Evolutionary conservation across 1,140 invertebrate species (phyloP).

Genomic region (Lepidotrigona ventralis): DNA sequence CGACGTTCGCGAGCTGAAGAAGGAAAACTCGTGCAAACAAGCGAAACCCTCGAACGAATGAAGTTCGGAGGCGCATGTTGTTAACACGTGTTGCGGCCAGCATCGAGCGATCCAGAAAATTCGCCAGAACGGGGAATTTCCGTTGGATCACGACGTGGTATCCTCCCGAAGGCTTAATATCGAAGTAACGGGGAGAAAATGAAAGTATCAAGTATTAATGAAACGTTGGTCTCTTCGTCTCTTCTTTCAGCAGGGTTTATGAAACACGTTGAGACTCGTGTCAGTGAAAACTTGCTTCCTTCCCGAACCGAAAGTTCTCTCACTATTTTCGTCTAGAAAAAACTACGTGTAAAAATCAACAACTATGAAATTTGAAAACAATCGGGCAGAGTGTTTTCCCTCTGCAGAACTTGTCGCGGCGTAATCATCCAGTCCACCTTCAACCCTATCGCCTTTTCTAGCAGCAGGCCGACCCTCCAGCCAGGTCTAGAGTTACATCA

Average conservation of each 20-base stretch:
- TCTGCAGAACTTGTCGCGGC: not conserved
- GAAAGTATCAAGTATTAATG: slow-evolving; percentile 6
- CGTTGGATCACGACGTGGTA: not conserved
- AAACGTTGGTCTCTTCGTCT: not conserved
- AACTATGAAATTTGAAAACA: not conserved
- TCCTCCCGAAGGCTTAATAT: not conserved
- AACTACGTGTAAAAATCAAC: no score
- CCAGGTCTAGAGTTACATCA: slow-evolving; percentile 63
- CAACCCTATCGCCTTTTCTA: slow-evolving; percentile 34
- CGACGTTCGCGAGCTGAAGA: not conserved
- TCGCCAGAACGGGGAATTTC: not conserved
- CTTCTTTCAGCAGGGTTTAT: not conserved
- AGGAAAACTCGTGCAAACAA: not conserved
- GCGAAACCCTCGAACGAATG: not conserved
- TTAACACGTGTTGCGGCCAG: slow-evolving; percentile 3
- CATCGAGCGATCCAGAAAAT: slow-evolving; percentile 13
- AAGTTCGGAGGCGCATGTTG: not conserved
- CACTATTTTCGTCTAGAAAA: not conserved
- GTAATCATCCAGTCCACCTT: slow-evolving; percentile 9
- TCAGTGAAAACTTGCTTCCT: not conserved
- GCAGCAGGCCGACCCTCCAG: slow-evolving; percentile 8
- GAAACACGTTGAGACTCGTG: not conserved
- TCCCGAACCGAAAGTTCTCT: not conserved
- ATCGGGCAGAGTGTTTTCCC: slow-evolving; percentile 13
- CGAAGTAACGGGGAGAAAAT: not conserved